phyloP scores from a whole-genome alignment of 2,113 vertebrate species.

The Oryctolagus cuniculus region mOryCun1.1 NC_091432.1:77954001-77954500 shows the following conservation, averaged over 20 bases:
- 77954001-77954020: neutral
- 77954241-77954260: neutral
- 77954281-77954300: neutral
- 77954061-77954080: neutral
- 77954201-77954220: slow-evolving; percentile 25
- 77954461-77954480: neutral
- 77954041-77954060: neutral
- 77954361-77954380: neutral
- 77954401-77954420: neutral
- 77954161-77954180: neutral
- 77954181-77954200: neutral
- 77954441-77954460: neutral
- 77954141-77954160: neutral
- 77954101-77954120: neutral
- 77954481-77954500: neutral
- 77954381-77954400: neutral
- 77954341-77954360: neutral
- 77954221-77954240: slow-evolving; percentile 1
- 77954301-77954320: neutral
- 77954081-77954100: neutral
- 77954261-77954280: neutral
- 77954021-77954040: neutral
- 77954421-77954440: neutral
- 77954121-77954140: neutral
- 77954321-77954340: neutral